Conservation (phyloP, 2,113 vertebrate genomes). For the Chrysemys picta region DNA sequence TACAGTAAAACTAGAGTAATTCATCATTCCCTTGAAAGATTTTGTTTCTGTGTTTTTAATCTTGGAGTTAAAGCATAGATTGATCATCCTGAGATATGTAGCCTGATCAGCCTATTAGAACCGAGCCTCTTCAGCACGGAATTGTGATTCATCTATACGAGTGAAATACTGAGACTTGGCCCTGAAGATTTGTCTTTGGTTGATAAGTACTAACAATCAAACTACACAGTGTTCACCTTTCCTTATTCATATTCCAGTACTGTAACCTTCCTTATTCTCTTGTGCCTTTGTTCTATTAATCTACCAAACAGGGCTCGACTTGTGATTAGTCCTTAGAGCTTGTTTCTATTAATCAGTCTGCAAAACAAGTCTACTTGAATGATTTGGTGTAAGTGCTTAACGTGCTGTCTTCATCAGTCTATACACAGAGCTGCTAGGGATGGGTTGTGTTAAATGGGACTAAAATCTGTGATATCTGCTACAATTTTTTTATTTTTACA, state of each 20-base stretch:
- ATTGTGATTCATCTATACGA: not conserved
- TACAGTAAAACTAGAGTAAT: not conserved
- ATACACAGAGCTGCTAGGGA: not conserved
- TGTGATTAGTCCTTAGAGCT: conserved; percentile 82
- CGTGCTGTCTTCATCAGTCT: conserved; percentile 64
- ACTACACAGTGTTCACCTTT: conserved; percentile 70
- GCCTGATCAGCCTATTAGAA: not conserved
- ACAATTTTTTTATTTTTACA: not conserved
- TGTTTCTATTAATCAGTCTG: conserved; percentile 84
- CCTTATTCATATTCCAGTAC: conserved; percentile 80
- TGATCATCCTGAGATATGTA: not conserved
- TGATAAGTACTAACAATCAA: conserved; percentile 37
- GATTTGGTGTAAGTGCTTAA: conserved; percentile 72
- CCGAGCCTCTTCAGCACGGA: not conserved
- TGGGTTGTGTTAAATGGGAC: conserved; percentile 39
- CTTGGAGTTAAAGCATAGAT: not conserved
- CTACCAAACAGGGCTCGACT: conserved; percentile 80
- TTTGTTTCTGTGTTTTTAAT: not conserved
- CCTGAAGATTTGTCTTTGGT: conserved; percentile 21
- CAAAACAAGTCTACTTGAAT: conserved; percentile 72
- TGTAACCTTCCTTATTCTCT: conserved; percentile 68
- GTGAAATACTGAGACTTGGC: not conserved
- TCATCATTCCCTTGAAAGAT: not conserved
- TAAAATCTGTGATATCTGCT: conserved; percentile 45
- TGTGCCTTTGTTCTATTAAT: conserved; percentile 82